Evolutionary conservation across 2,888 invertebrate species (phyloP).

Genomic region (Microctonus aethiopoides): DNA sequence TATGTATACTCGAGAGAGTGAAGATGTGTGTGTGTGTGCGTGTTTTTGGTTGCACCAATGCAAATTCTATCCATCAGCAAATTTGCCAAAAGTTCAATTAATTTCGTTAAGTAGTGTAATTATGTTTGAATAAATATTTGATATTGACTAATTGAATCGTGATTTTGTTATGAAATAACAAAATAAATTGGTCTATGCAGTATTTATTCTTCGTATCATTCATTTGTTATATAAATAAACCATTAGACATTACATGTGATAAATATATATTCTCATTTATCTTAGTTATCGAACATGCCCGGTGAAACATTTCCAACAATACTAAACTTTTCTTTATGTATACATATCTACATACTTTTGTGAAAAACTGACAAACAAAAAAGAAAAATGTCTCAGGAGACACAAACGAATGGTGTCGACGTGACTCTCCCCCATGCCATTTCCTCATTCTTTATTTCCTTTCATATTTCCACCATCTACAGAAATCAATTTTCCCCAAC

Average conservation of each 20-base stretch:
- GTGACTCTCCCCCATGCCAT: slow-evolving; percentile 34
- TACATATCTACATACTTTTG: not conserved
- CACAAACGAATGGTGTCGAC: slow-evolving; percentile 40
- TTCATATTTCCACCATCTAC: slow-evolving; percentile 22
- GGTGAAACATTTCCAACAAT: slow-evolving; percentile 19
- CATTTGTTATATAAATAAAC: too few species aligned
- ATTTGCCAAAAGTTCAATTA: not conserved
- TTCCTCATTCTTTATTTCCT: slow-evolving; percentile 15
- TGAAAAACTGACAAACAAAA: slow-evolving; percentile 4
- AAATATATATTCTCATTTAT: slow-evolving; percentile 59
- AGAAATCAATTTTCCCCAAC: slow-evolving; percentile 27
- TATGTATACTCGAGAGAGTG: too few species aligned
- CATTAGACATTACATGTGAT: slow-evolving; percentile 40
- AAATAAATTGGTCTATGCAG: too few species aligned
- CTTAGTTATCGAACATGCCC: slow-evolving; percentile 49
- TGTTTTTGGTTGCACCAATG: not conserved
- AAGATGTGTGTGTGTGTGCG: not conserved
- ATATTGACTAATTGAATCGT: not conserved
- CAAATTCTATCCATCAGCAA: not conserved
- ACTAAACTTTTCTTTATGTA: slow-evolving; percentile 26
- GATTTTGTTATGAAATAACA: too few species aligned
- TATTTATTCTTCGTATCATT: too few species aligned
- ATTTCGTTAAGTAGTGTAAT: not conserved
- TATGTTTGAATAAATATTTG: not conserved
- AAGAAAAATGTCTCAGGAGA: slow-evolving; percentile 30